These are phyloP conservation scores for Philaenus spumarius DNA, from an alignment of 1,140 invertebrate species.

Conservation along the genomic window DNA sequence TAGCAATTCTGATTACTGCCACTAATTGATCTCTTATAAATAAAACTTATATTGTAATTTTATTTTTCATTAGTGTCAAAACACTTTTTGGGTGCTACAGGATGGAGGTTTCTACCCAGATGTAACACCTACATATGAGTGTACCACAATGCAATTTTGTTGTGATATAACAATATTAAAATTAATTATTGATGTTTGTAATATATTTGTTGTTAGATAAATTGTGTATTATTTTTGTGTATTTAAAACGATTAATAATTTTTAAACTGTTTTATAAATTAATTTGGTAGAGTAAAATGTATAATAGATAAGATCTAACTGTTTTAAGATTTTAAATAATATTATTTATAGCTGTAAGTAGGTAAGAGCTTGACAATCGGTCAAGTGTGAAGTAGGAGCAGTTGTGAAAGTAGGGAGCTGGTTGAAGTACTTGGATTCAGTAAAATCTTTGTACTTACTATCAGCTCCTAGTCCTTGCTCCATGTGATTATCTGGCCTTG, in stretches of 20 bases:
- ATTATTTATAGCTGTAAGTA: neutral
- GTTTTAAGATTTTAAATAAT: constrained; percentile 2
- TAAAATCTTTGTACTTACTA: neutral
- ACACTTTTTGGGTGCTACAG: constrained; percentile 6
- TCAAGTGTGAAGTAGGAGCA: neutral
- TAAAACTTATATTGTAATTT: neutral
- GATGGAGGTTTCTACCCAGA: neutral
- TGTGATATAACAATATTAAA: constrained; percentile 10
- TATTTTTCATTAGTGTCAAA: neutral
- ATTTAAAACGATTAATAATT: neutral
- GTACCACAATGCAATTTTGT: constrained; percentile 15
- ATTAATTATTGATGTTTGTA: constrained; percentile 11
- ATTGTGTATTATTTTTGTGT: constrained; percentile 15
- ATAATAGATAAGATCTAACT: constrained; percentile 3
- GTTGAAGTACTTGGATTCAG: neutral
- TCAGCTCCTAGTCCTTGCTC: neutral
- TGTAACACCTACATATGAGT: neutral
- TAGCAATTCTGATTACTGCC: neutral
- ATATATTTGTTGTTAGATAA: constrained; percentile 13
- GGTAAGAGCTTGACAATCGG: neutral
- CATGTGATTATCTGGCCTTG: constrained; percentile 8
- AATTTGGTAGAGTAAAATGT: constrained; percentile 5
- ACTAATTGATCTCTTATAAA: neutral
- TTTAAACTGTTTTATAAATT: constrained; percentile 15
- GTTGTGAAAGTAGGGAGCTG: neutral